phyloP scores from a whole-genome alignment of 1,140 invertebrate species.

The Euglossa dilemma region DNA sequence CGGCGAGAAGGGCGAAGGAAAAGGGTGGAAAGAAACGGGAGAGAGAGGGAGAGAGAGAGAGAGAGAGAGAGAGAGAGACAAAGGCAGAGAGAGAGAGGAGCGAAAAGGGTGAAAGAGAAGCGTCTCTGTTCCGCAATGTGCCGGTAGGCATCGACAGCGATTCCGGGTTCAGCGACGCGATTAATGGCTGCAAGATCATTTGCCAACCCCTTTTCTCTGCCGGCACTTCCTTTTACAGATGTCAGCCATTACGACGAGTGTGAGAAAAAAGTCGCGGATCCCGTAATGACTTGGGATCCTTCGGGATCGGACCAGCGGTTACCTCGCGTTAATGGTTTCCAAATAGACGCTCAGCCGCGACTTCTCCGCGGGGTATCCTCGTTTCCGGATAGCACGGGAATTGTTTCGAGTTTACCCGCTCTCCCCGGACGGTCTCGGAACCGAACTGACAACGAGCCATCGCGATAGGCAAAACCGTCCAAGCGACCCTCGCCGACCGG shows the following conservation, averaged over 20 bases:
- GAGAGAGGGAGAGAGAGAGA: constrained; percentile 4
- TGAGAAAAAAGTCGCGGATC: constrained; percentile 4
- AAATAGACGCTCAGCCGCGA: constrained; percentile 7
- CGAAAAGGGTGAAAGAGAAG: neutral
- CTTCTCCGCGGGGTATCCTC: neutral
- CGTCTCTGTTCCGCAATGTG: constrained; percentile 18
- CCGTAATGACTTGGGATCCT: constrained; percentile 38
- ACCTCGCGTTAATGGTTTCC: constrained; percentile 31
- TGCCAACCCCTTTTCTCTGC: constrained; percentile 37
- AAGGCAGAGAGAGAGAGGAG: neutral
- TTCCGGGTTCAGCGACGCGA: constrained; percentile 60
- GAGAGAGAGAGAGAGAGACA: neutral
- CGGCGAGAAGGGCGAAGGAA: neutral
- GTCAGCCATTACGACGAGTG: constrained; percentile 22
- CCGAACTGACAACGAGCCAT: too few relatives aligned
- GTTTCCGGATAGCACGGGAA: neutral
- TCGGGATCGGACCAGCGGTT: constrained; percentile 18
- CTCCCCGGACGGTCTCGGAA: too few relatives aligned
- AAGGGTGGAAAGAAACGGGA: neutral
- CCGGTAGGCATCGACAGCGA: constrained; percentile 54
- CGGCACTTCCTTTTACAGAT: constrained; percentile 27
- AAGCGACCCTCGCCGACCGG: too few relatives aligned
- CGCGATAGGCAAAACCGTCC: too few relatives aligned
- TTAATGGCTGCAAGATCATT: constrained; percentile 63
- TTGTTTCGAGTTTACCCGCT: neutral